Evolutionary conservation across 2,888 invertebrate genomes (phyloP), one percentile per base, ranked within the genome.

Genomic region (Drosophila mercatorum): DNA sequence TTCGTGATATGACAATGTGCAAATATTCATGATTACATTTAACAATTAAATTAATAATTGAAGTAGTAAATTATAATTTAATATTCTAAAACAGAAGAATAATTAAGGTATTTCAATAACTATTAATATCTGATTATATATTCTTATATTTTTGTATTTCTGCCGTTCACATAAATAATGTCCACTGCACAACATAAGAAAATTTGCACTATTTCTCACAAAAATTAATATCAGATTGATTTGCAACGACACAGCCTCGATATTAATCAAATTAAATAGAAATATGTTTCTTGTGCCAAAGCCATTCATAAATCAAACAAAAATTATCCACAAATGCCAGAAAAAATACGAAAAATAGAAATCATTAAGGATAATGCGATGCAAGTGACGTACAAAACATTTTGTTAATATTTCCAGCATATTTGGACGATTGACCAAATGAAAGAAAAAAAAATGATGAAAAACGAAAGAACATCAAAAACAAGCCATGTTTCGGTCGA

Each of bases 401-500:
- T 72, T 66, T 51, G 64, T 67, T 81, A 77, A 81, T 77, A 77
- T 72, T 78, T 80, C 55, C 51, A 66, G 61, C 64, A 71, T 70
- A 69, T 72, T 74, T 61, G 12, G 59, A 56, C 60, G 62, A 59
- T 26, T 63, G 59, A 36, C 64, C 65, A 58, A 57, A 60, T 43
- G 36, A 58, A 60, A 46, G 36, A 58, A 34, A 6, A 49, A 49
- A 41, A 56, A 53, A 40, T 46, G 51, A 60, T 56, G 63, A 43
- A 41, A 47, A 59, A 41, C 57, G 57, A 52, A 47, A 34, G 26
- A 89, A 41, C 65, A 75, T 75, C 75, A 65, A 75, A 68, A 84
- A 83, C 75, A 81, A 78, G 81, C 85, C 85, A 86, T 88, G 85
- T 74, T 80, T 88, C 78, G 90, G 76, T 85, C 90, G 80, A 88